Base-by-base conservation (phyloP, 1,140 invertebrate genomes). In the Danaus plexippus region DNA sequence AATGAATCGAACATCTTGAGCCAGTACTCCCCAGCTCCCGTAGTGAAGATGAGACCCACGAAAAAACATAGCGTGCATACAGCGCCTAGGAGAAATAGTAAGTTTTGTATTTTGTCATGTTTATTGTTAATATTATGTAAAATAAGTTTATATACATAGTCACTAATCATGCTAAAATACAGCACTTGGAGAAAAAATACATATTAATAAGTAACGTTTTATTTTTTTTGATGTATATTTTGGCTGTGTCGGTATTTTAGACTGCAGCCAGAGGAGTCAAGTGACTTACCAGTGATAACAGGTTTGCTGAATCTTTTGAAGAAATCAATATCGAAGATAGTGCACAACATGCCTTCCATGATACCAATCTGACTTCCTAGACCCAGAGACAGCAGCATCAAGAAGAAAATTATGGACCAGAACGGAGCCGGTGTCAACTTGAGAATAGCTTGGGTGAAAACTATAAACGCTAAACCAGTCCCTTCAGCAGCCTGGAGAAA, bases 11-110 rank as follows among this genome's bases (percentile, higher is more conserved):
- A 98, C 89, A 98, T 91, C 78, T 94, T 95, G 10, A 98, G 90
- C 96, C 96, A 97, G 82, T 98, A 98, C 87, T 97, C 95, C 18
- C 96, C 96, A 47, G 96, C 95, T 55, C 96, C 95, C 43, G 95
- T 96, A 61, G 94, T 94, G 89, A 98, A 98, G 54, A 96, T 92
- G 52, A 97, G 88, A 18, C 96, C 96, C 57, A 97, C 91, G 62
- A 92, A 87, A 88, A 96, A 97, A 70, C 95, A 96, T 53, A 95
- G 88, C 0, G 91, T 69, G 81, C 96, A 97, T 3, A 97, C 91
- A 50, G 91, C 88, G 54, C 91, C 95, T 95, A 80, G 6, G 10
- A 54, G 22, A 32, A 7, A 32, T 32, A 32, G 15, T 15, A 15
- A 15, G 15, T 15, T 15, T 15, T 15, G 15, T 1, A 15, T 15